phyloP scores from a whole-genome alignment of 2,797 vertebrate species.

The Geotrypetes seraphini region DNA sequence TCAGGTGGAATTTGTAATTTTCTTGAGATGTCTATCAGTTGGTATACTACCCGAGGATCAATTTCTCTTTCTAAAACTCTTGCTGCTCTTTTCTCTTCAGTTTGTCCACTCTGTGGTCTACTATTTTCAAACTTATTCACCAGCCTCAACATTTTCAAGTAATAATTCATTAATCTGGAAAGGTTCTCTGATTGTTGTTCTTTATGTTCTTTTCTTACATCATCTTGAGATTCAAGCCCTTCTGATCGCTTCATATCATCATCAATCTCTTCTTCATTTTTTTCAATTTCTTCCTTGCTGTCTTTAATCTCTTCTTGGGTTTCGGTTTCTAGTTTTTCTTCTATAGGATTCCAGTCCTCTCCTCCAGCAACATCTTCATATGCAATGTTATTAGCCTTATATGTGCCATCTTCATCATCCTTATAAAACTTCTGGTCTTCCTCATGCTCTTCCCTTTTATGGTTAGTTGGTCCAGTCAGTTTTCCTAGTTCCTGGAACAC shows the following conservation, averaged over 20 bases:
- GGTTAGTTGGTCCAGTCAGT: constrained; percentile 48
- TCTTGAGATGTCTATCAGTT: constrained; percentile 79
- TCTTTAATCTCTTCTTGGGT: constrained; percentile 77
- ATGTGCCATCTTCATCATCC: constrained; percentile 69
- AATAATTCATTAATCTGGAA: constrained; percentile 73
- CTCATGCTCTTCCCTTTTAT: constrained; percentile 63
- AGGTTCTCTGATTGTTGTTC: constrained; percentile 61
- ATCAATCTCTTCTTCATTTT: constrained; percentile 57
- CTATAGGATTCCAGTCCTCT: constrained; percentile 75
- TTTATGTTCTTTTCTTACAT: constrained; percentile 43
- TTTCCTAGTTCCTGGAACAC: constrained; percentile 88
- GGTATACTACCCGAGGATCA: constrained; percentile 68
- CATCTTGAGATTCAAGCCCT: constrained; percentile 36
- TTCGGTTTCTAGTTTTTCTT: constrained; percentile 84
- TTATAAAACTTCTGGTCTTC: constrained; percentile 68
- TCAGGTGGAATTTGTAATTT: constrained; percentile 84
- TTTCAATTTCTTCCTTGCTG: constrained; percentile 61
- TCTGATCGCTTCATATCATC: constrained; percentile 66
- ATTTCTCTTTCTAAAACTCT: constrained; percentile 47
- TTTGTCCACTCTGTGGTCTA: constrained; percentile 56
- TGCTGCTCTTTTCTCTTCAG: constrained; percentile 52
- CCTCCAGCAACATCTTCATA: constrained; percentile 77
- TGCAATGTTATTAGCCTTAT: constrained; percentile 66
- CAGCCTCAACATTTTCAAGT: constrained; percentile 72
- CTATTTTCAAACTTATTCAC: constrained; percentile 54